These are phyloP conservation scores for Ageneiosus marmoratus DNA, from an alignment of 2,113 vertebrate genomes.

Conservation along the genomic window DNA sequence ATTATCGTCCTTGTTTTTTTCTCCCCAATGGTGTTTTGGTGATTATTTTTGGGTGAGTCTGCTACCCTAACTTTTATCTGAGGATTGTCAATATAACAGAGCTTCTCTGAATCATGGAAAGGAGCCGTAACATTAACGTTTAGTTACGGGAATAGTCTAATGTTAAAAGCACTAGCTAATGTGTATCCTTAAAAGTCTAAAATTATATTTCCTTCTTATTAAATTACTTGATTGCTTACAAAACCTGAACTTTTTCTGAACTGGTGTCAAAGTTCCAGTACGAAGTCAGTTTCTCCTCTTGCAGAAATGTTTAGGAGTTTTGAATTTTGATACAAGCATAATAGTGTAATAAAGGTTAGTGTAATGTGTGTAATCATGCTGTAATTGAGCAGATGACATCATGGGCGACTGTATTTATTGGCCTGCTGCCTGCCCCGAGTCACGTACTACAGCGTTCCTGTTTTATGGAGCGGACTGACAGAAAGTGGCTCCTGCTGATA, in stretches of 20 bases:
- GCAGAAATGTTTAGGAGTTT: constrained; percentile 1
- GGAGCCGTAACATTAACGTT: neutral
- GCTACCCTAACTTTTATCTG: neutral
- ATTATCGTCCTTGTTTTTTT: neutral
- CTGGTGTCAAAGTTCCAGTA: neutral
- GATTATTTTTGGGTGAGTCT: neutral
- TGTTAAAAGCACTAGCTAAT: neutral
- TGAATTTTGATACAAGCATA: neutral
- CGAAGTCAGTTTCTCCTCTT: neutral
- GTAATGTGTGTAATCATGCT: constrained; percentile 29
- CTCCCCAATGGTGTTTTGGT: neutral
- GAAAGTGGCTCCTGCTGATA: constrained; percentile 39
- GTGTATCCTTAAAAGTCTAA: constrained; percentile 1
- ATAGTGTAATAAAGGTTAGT: constrained; percentile 2
- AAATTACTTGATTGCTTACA: neutral
- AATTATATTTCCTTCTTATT: neutral
- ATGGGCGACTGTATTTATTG: constrained; percentile 43
- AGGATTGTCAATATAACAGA: neutral
- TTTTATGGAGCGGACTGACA: constrained; percentile 44
- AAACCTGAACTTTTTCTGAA: neutral
- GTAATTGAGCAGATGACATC: constrained; percentile 38
- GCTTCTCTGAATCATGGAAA: neutral
- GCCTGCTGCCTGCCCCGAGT: constrained; percentile 38
- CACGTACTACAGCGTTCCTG: constrained; percentile 40
- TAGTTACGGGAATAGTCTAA: neutral